These are phyloP conservation scores for Phengaris alcon DNA, from an alignment of 2,888 invertebrate genomes.

Conservation along the genomic window DNA sequence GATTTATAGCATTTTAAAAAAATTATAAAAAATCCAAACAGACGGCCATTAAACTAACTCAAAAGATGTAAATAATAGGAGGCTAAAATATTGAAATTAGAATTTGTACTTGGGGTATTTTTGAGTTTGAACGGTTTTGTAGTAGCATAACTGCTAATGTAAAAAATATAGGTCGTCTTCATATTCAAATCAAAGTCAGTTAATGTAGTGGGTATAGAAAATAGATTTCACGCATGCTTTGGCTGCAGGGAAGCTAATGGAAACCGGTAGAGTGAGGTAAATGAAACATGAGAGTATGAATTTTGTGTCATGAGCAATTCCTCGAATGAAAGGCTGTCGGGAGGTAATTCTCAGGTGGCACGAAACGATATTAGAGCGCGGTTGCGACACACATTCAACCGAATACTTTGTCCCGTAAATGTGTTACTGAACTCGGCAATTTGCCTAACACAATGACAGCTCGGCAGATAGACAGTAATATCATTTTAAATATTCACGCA, in stretches of 20 bases:
- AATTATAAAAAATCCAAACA: no score
- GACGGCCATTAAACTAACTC: background rate
- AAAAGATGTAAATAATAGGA: background rate
- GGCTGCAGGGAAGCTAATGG: background rate
- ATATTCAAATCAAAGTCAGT: background rate
- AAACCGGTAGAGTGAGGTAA: background rate
- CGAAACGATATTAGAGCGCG: slow-evolving; percentile 5
- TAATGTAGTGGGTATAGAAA: slow-evolving; percentile 1
- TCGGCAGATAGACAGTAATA: slow-evolving; percentile 2
- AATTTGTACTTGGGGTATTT: no score
- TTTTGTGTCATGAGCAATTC: slow-evolving; percentile 8
- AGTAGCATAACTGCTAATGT: background rate
- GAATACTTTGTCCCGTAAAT: slow-evolving; percentile 4
- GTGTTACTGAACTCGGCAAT: slow-evolving; percentile 7
- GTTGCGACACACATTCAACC: slow-evolving; percentile 9
- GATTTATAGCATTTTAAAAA: no score
- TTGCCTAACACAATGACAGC: slow-evolving; percentile 3
- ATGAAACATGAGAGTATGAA: slow-evolving; percentile 10
- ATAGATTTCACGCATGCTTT: background rate
- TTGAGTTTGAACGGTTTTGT: background rate
- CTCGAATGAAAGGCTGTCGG: slow-evolving; percentile 16
- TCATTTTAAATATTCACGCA: slow-evolving; percentile 11
- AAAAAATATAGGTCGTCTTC: background rate
- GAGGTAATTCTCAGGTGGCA: background rate
- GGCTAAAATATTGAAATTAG: no score